A percentile compares a stretch with the other conserved stretches of the same genome.
Conservation (phyloP, 2,113 vertebrate species). For the Pelecanoides urinatrix region DNA sequence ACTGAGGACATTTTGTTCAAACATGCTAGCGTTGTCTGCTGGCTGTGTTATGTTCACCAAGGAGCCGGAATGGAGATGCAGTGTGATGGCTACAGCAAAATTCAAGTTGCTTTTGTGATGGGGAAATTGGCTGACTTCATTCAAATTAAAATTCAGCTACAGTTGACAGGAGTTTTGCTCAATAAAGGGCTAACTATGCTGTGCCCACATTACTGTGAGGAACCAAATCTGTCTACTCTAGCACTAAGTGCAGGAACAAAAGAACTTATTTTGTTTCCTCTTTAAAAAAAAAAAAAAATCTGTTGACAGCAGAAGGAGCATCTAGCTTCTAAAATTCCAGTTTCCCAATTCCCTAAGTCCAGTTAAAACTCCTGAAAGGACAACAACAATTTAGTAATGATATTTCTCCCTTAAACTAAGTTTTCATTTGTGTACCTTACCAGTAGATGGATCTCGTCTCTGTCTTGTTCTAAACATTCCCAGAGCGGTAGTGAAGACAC, state of each 20-base stretch:
- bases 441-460: background rate
- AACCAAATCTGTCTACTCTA: background rate
- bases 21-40: background rate
- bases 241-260: background rate
- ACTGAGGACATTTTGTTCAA: background rate
- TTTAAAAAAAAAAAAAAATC: background rate
- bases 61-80: background rate
- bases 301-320: conserved; percentile 10
- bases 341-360: background rate
- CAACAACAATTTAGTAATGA: background rate
- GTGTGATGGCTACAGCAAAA: background rate
- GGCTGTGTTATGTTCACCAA: background rate
- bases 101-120: background rate
- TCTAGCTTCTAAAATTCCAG: background rate
- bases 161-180: background rate
- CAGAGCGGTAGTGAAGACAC: background rate
- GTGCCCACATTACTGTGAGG: background rate
- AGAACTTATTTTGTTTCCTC: background rate
- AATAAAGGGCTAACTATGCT: background rate
- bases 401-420: background rate
- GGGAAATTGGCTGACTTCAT: background rate
- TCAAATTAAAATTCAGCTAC: background rate
- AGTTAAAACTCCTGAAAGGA: background rate
- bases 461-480: background rate
- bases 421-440: background rate